Evolutionary conservation across 2,113 vertebrate species (phyloP).

Genomic region (Onychostoma macrolepis): DNA sequence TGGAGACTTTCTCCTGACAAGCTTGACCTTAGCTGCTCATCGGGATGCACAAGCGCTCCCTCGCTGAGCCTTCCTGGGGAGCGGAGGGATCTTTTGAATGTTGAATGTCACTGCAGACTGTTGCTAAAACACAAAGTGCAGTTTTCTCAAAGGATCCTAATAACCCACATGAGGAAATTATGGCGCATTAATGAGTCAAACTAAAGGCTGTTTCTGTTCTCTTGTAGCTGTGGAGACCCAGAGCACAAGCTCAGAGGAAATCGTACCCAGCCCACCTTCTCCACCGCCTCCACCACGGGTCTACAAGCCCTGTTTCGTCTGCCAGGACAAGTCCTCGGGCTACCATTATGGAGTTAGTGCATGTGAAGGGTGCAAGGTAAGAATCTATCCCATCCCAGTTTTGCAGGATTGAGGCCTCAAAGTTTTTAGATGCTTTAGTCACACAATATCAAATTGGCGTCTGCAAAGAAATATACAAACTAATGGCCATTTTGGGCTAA

Average conservation of each 20-base stretch:
- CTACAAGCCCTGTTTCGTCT: conserved; percentile 98
- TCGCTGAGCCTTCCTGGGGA: neutral
- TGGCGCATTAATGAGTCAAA: neutral
- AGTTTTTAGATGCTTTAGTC: neutral
- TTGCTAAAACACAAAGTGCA: neutral
- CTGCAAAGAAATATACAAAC: neutral
- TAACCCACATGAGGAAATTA: neutral
- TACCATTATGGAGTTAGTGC: conserved; percentile 99
- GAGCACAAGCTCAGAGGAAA: conserved; percentile 94
- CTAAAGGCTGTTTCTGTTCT: conserved; percentile 1
- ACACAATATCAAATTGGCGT: neutral
- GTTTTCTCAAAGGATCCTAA: neutral
- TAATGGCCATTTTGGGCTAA: neutral
- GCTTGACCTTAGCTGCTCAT: conserved; percentile 29
- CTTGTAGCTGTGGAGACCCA: conserved; percentile 89
- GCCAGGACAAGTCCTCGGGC: conserved; percentile 97
- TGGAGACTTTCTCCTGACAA: conserved; percentile 3
- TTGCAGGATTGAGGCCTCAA: neutral
- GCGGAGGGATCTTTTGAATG: neutral
- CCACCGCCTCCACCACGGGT: conserved; percentile 90
- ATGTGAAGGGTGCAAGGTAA: conserved; percentile 97
- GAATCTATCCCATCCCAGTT: neutral
- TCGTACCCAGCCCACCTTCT: conserved; percentile 87
- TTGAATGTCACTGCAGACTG: neutral
- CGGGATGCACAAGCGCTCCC: neutral